Base-by-base conservation (phyloP, 2,888 invertebrate genomes). In the Synergus gifuensis region DNA sequence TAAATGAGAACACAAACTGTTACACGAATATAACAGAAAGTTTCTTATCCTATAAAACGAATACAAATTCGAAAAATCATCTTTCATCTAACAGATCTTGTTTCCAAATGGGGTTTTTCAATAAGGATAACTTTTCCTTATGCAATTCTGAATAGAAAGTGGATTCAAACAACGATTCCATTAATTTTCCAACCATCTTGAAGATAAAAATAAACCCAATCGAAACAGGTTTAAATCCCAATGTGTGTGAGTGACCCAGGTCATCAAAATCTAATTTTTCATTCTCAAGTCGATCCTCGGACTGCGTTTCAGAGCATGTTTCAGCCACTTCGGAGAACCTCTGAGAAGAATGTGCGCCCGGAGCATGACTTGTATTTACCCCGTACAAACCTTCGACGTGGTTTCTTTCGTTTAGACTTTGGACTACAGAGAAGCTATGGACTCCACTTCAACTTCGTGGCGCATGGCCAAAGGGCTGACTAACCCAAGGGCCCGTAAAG, bases 361-460 rank as follows among this genome's bases (percentile, higher is more conserved):
- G 64, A 64, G 64, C 64, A 64, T 64, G 64, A 64, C 64, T 64
- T 64, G 64, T 64, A 64, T 64, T 64, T 64, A 28, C 62, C 18
- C 62, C 14, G 14, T 18, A 58, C 18, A 8, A 58, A 58, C 58
- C 18, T 58, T 58, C 58, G 11, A n/a, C 62, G 62, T 62, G 28
- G 62, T 62, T 28, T 62, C 62, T 62, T 62, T 28, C 28, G 12
- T 62, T 62, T 62, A 62, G 12, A 36, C 36, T 36, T 36, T 36
- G 28, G 28, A 28, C 22, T 28, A 62, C 22, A 22, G 62, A 28
- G 22, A 22, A 62, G 62, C 62, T 28, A 62, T 14, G 62, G 62
- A 28, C 28, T 62, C 28, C 22, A 28, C 22, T 28, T 62, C 7
- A 62, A 62, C 62, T 62, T 62, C 28, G 28, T 28, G 62, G 28